Percentiles rank a stretch among this genome's conserved stretches.
phyloP scores from a whole-genome alignment of 2,113 vertebrate species.

The Eupsittula cactorum region DNA sequence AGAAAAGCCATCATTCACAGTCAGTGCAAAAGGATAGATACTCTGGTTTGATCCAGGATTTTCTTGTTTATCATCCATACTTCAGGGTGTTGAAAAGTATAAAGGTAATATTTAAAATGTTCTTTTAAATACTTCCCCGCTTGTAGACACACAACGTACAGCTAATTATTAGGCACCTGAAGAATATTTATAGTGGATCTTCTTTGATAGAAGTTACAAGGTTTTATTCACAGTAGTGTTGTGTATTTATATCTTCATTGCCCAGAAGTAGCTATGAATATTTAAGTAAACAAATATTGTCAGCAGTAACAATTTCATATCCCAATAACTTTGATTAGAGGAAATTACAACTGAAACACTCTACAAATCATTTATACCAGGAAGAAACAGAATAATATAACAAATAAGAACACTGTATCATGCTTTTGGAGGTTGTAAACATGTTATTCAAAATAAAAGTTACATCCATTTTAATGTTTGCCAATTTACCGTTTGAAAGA shows the following conservation, averaged over 20 bases:
- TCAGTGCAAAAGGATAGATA: background rate
- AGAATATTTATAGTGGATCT: background rate
- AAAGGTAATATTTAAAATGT: background rate
- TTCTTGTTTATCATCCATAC: background rate
- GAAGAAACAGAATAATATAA: background rate
- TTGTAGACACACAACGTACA: fast-evolving
- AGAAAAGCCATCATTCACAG: background rate
- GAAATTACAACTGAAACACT: background rate
- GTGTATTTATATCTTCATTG: background rate
- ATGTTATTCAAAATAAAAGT: background rate
- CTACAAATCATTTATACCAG: background rate
- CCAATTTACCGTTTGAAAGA: background rate
- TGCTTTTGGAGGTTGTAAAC: background rate
- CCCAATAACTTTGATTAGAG: background rate
- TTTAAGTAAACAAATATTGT: background rate
- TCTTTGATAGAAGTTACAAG: background rate
- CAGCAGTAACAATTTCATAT: background rate
- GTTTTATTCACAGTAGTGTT: background rate
- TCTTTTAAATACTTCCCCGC: background rate
- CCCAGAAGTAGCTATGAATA: background rate
- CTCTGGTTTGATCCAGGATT: background rate
- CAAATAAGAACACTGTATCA: background rate
- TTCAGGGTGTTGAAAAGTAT: background rate
- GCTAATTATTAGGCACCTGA: background rate
- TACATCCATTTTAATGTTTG: background rate